A percentile compares a stretch with the other conserved stretches of the same genome.
phyloP scores from a whole-genome alignment of 64 coral and sea anemone genomes.

The Dendronephthya gigantea region DNA sequence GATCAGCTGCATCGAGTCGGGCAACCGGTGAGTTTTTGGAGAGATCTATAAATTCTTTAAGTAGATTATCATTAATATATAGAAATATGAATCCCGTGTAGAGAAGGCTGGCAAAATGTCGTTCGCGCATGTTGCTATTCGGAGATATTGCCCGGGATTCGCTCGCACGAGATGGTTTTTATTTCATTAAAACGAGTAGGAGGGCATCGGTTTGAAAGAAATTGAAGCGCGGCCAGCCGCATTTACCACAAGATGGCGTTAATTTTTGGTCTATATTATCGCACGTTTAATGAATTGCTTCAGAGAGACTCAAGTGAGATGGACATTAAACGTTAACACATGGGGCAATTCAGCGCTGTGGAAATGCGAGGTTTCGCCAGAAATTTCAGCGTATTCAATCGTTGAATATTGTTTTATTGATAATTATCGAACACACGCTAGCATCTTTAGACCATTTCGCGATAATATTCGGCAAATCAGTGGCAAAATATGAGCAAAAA shows the following conservation, averaged over 20 bases:
- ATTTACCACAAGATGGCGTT: not conserved
- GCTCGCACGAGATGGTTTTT: not conserved
- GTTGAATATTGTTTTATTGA: not conserved
- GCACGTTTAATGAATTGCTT: not conserved
- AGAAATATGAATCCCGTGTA: not conserved
- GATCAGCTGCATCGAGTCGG: constrained; percentile 91
- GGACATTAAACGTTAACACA: not conserved
- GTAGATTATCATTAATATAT: not conserved
- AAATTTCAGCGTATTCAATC: no score
- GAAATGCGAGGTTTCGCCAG: not conserved
- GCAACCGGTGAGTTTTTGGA: constrained; percentile 58
- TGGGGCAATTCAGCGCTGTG: not conserved
- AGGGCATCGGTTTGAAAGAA: not conserved
- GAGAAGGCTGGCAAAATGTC: not conserved
- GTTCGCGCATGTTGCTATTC: not conserved
- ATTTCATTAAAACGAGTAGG: not conserved
- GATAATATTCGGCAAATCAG: not conserved
- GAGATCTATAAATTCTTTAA: not conserved
- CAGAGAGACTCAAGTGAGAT: not conserved
- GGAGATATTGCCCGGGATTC: not conserved
- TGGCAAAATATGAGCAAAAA: no score
- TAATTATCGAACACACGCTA: not conserved
- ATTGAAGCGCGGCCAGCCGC: not conserved
- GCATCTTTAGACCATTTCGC: no score
- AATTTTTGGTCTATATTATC: not conserved